Base-by-base conservation (phyloP, 2,888 invertebrate genomes). In the Chaetoderma sp. region DNA sequence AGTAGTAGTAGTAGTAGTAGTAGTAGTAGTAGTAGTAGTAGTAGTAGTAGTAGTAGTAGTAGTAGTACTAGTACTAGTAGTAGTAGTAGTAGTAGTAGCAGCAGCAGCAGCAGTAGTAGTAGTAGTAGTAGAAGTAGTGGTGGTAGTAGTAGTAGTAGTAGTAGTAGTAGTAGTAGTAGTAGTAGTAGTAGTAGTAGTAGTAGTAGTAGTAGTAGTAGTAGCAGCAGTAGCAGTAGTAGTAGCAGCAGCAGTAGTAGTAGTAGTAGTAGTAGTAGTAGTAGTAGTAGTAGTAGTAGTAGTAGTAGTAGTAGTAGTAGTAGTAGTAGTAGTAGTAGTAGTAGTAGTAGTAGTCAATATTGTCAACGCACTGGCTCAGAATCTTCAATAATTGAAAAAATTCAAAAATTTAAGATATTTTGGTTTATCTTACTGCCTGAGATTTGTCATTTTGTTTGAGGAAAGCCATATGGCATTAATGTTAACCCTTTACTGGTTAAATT, bases 261-360 rank as follows among this genome's bases (percentile, higher is more conserved):
- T 33, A 60, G 49, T 21, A 52, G 61, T 54, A 52, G 54, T 61
- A 1, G 61, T 36, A 39, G 54, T 36, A 27, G 61, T 36, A 39
- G 61, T 1, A 61, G 61, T 42, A 61, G 61, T 61, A 54, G 61
- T 61, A 28, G 61, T 61, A 42, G 61, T 52, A 52, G 63, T 25
- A 4, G 63, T 47, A 47, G 63, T 45, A 63, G 63, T 6, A 33
- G 63, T 25, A 30, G 56, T 25, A 63, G 56, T 25, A 63, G 63
- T n/a, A 45, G 63, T 1, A 63, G 63, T 30, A 57, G 56, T 44
- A 33, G 44, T 49, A 56, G 32, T 2, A 61, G 56, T 25, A 63
- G 63, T 32, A 63, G 47, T 27, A 1, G 61, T 54, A n/a, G n/a
- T n/a, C n/a, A n/a, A n/a, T n/a, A n/a, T n/a, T n/a, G n/a, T n/a